Evolutionary conservation across 1,140 invertebrate genomes (phyloP).

Genomic region (Zaprionus davidi): DNA sequence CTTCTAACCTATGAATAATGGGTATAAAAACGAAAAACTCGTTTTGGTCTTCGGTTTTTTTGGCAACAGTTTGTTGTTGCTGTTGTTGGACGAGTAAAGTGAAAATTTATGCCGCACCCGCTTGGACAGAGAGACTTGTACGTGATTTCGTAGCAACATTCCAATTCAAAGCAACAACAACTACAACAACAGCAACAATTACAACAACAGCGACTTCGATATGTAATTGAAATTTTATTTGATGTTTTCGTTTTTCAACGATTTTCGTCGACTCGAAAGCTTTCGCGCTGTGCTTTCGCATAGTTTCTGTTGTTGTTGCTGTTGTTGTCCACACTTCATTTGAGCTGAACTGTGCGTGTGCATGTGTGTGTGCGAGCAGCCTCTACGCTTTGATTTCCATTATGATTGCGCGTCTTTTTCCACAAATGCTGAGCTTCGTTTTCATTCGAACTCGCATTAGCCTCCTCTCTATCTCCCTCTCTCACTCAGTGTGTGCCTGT

Average conservation of each 20-base stretch:
- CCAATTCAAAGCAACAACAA: slow-evolving; percentile 62
- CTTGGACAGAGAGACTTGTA: slow-evolving; percentile 31
- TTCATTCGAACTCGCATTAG: slow-evolving; percentile 75
- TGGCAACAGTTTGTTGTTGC: slow-evolving; percentile 52
- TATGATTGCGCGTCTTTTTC: slow-evolving; percentile 50
- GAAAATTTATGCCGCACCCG: slow-evolving; percentile 72
- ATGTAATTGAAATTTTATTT: slow-evolving; percentile 71
- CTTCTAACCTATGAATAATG: no score
- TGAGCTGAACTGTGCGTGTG: slow-evolving; percentile 16
- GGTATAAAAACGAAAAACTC: slow-evolving; percentile 46
- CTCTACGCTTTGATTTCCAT: slow-evolving; percentile 59
- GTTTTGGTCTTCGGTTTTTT: slow-evolving; percentile 61
- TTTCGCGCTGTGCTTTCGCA: slow-evolving; percentile 39
- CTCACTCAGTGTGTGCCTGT: slow-evolving; percentile 24
- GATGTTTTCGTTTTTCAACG: slow-evolving; percentile 58
- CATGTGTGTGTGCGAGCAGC: slow-evolving; percentile 37
- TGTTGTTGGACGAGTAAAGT: slow-evolving; percentile 42
- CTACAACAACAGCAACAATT: slow-evolving; percentile 27
- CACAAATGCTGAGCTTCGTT: slow-evolving; percentile 64
- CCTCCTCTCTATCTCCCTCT: slow-evolving; percentile 31
- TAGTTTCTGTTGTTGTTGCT: slow-evolving; percentile 41
- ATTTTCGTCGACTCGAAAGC: slow-evolving; percentile 60
- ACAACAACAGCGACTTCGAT: slow-evolving; percentile 52
- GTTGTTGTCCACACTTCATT: slow-evolving; percentile 67
- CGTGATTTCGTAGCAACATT: slow-evolving; percentile 59